Percentiles rank a stretch among this genome's conserved stretches.
Evolutionary conservation across 2,113 vertebrate genomes (phyloP).

Genomic region (Suncus etruscus): DNA sequence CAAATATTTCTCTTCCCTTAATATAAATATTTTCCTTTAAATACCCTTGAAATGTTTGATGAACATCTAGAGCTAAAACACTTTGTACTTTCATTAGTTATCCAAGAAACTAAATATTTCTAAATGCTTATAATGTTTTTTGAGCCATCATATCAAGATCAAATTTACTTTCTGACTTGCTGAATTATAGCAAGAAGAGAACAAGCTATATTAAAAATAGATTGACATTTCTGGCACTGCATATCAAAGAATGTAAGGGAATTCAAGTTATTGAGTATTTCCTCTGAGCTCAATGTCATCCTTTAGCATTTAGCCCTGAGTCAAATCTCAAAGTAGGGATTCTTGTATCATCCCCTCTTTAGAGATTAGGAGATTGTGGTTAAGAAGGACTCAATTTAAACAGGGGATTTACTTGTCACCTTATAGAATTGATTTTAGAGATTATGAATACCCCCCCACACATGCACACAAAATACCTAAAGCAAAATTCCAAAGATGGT

Average conservation of each 20-base stretch:
- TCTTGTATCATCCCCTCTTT: not conserved
- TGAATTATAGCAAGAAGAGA: conserved; percentile 42
- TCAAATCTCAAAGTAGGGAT: not conserved
- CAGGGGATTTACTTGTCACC: not conserved
- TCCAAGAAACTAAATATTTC: conserved; percentile 58
- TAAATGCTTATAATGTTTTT: conserved; percentile 55
- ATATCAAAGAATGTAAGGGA: not conserved
- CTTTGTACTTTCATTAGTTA: conserved; percentile 30
- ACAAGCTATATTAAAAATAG: conserved; percentile 17
- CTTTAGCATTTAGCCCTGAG: not conserved
- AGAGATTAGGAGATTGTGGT: not conserved
- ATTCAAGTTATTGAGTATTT: not conserved
- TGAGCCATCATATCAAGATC: not conserved
- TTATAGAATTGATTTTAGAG: not conserved
- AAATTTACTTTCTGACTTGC: conserved; percentile 28
- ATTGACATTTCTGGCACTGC: not conserved
- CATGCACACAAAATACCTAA: too few species aligned
- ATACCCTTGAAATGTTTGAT: conserved; percentile 51
- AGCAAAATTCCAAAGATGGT: conserved; percentile 43
- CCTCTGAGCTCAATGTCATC: not conserved
- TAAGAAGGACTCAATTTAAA: not conserved
- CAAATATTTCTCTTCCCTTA: conserved; percentile 42
- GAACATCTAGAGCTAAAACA: conserved; percentile 36
- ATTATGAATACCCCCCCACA: not conserved
- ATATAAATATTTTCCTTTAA: conserved; percentile 57